phyloP scores from a whole-genome alignment of 2,113 vertebrate genomes.

The Rhombomys opimus region DNA sequence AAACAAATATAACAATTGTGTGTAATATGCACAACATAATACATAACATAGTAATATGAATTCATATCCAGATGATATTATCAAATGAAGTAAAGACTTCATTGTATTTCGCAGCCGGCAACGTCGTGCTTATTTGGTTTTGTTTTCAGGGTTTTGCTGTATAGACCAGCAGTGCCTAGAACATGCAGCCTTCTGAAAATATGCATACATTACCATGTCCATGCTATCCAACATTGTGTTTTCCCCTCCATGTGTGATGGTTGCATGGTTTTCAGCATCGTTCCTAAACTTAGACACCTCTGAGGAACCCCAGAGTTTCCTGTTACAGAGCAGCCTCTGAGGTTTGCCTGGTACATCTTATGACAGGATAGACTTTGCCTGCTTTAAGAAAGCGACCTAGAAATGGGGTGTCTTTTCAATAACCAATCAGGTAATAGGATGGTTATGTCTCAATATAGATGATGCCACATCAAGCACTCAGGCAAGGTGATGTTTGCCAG shows the following conservation, averaged over 20 bases:
- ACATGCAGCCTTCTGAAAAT: not conserved
- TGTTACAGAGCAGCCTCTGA: not conserved
- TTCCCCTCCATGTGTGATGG: not conserved
- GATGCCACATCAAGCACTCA: not conserved
- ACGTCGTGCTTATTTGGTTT: not conserved
- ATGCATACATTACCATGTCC: not conserved
- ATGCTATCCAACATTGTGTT: not conserved
- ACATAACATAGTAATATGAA: not conserved
- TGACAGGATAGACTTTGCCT: not conserved
- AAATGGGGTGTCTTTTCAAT: not conserved
- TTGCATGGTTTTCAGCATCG: not conserved
- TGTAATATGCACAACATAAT: not conserved
- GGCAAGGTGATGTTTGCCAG: not conserved
- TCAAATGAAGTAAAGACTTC: not conserved
- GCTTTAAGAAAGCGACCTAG: not conserved
- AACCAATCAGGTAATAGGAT: not conserved
- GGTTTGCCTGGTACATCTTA: not conserved
- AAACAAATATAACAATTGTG: not conserved
- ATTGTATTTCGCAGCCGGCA: not conserved
- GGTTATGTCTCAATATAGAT: not conserved
- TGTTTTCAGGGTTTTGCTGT: not conserved
- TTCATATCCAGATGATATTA: not conserved
- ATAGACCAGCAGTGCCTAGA: not conserved
- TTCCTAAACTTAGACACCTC: not conserved
- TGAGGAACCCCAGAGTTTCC: not conserved